phyloP scores from a whole-genome alignment of 2,113 vertebrate genomes.

The Rhinolophus ferrumequinum region DNA sequence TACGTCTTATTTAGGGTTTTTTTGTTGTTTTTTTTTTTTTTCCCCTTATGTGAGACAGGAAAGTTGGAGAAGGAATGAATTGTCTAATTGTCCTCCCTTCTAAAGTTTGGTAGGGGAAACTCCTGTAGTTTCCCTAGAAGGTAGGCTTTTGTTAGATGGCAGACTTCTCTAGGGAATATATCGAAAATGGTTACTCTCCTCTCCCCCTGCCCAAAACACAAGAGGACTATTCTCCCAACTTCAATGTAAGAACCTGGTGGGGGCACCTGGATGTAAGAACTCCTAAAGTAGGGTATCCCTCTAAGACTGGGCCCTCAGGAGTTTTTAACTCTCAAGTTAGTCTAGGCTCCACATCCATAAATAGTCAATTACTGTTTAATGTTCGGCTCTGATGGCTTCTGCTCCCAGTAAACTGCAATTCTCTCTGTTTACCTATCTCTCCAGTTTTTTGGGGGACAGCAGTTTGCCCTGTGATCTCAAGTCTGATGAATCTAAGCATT shows the following conservation, averaged over 20 bases:
- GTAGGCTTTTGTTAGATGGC: not conserved
- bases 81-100: not conserved
- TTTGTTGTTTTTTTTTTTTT: not conserved
- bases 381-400: not conserved
- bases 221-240: not conserved
- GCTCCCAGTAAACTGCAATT: not conserved
- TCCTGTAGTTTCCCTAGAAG: not conserved
- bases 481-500: not conserved
- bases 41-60: not conserved
- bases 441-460: not conserved
- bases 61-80: not conserved
- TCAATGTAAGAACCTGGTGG: not conserved
- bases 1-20: not conserved
- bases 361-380: not conserved
- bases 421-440: not conserved
- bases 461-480: not conserved
- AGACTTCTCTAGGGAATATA: not conserved
- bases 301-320: not conserved
- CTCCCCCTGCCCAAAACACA: not conserved
- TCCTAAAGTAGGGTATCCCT: not conserved
- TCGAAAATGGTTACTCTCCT: not conserved
- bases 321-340: not conserved
- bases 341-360: not conserved
- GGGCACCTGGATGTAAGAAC: not conserved
- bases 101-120: not conserved